phyloP scores from a whole-genome alignment of 2,113 vertebrate species.

The Callorhinus ursinus region DNA sequence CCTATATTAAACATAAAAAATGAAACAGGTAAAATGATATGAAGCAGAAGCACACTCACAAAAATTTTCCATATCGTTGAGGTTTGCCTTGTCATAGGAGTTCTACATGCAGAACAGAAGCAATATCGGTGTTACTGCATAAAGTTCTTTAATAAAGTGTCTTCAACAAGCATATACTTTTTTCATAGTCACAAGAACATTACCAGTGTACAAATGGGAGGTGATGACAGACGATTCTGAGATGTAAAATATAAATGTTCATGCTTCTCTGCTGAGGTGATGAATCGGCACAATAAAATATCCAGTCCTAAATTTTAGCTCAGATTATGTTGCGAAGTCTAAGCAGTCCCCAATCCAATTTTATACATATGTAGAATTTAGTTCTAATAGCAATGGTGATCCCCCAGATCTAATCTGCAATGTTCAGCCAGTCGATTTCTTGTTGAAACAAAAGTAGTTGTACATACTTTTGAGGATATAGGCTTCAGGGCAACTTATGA shows the following conservation, averaged over 20 bases:
- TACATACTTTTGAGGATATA: neutral
- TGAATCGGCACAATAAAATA: neutral
- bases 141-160: neutral
- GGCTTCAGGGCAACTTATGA: constrained; percentile 6
- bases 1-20: neutral
- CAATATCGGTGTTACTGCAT: too few species aligned
- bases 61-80: neutral
- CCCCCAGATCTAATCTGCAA: neutral
- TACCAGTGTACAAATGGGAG: neutral
- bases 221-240: neutral
- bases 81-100: neutral
- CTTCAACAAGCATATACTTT: neutral
- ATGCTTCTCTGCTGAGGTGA: neutral
- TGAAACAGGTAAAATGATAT: neutral
- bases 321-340: neutral
- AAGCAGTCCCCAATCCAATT: neutral
- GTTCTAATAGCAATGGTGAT: constrained; percentile 6
- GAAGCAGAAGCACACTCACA: neutral
- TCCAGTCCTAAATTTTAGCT: neutral
- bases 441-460: neutral
- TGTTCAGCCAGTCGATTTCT: neutral
- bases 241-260: neutral
- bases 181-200: neutral
- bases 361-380: constrained; percentile 31
- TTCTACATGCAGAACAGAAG: neutral